A percentile compares a stretch with the other conserved stretches of the same genome.
phyloP scores from a whole-genome alignment of 2,113 vertebrate genomes.

The Lophura nycthemera region DNA sequence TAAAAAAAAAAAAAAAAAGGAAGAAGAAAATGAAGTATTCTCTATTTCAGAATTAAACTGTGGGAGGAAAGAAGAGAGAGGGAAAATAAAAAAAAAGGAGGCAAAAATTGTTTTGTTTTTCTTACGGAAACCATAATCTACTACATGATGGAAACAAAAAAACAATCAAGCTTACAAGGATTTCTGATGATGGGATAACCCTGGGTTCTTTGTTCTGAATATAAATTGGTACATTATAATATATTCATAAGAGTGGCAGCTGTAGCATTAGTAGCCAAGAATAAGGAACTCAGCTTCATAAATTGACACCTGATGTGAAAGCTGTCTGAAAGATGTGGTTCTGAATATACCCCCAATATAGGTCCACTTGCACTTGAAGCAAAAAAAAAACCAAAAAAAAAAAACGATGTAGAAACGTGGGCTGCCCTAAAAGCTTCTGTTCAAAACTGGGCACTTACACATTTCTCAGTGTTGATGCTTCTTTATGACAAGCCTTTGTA shows the following conservation, averaged over 20 bases:
- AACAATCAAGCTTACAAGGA: background rate
- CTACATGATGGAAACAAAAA: background rate
- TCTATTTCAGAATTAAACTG: background rate
- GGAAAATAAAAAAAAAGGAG: too few relatives aligned
- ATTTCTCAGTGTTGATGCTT: background rate
- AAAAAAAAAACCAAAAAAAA: background rate
- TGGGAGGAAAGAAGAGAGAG: background rate
- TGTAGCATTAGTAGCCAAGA: slow-evolving; percentile 31
- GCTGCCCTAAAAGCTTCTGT: background rate
- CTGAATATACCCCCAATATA: background rate
- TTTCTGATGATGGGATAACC: slow-evolving; percentile 45
- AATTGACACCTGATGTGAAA: slow-evolving; percentile 39
- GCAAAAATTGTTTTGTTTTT: background rate
- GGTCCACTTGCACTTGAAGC: background rate
- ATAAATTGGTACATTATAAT: slow-evolving; percentile 59
- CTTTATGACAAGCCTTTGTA: background rate
- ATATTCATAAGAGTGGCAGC: background rate
- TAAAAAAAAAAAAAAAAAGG: background rate
- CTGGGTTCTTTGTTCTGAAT: slow-evolving; percentile 46
- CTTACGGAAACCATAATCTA: background rate
- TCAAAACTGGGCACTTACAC: background rate
- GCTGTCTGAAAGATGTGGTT: slow-evolving; percentile 1
- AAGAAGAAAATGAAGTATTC: background rate
- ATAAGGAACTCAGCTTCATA: slow-evolving; percentile 42
- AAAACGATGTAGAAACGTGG: background rate